These are phyloP conservation scores for Macquaria ambigua DNA, from an alignment of 2,113 vertebrate species.

Conservation along the genomic window DNA sequence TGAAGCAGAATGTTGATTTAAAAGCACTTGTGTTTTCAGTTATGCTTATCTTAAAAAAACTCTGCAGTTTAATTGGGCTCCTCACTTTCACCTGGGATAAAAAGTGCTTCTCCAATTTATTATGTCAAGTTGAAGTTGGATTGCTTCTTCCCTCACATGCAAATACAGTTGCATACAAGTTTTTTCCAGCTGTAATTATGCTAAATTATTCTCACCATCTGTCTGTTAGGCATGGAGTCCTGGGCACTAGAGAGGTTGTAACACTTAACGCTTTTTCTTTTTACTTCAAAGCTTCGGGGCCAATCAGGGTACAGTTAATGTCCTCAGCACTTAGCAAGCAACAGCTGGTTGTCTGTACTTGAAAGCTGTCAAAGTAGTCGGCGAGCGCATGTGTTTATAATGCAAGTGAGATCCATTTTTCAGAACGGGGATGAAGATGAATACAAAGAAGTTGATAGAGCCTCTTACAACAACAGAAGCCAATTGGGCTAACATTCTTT, in stretches of 20 bases:
- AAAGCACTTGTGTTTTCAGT: conserved; percentile 14
- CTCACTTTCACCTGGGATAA: conserved; percentile 56
- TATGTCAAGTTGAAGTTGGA: conserved; percentile 28
- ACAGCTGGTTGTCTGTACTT: conserved; percentile 55
- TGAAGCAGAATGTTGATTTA: conserved; percentile 7
- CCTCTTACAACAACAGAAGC: conserved; percentile 9
- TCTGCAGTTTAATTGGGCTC: conserved; percentile 9
- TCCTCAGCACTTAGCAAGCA: conserved; percentile 32
- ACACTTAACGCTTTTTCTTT: conserved; percentile 32
- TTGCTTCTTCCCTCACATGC: conserved; percentile 38
- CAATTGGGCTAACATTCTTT: not conserved
- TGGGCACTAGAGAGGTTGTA: conserved; percentile 41
- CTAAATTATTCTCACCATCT: conserved; percentile 70
- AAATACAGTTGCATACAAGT: conserved; percentile 26
- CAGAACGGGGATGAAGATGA: conserved; percentile 15
- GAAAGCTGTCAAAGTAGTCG: conserved; percentile 13
- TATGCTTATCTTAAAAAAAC: not conserved
- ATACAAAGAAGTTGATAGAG: not conserved
- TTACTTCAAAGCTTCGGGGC: conserved; percentile 33
- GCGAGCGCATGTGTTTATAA: conserved; percentile 10
- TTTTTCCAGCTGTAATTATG: conserved; percentile 51
- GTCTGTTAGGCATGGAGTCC: conserved; percentile 36
- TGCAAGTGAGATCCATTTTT: conserved; percentile 1
- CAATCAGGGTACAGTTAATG: conserved; percentile 27
- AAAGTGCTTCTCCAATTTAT: conserved; percentile 32